phyloP scores from a whole-genome alignment of 2,888 invertebrate genomes.

The Charanyca ferruginea region DNA sequence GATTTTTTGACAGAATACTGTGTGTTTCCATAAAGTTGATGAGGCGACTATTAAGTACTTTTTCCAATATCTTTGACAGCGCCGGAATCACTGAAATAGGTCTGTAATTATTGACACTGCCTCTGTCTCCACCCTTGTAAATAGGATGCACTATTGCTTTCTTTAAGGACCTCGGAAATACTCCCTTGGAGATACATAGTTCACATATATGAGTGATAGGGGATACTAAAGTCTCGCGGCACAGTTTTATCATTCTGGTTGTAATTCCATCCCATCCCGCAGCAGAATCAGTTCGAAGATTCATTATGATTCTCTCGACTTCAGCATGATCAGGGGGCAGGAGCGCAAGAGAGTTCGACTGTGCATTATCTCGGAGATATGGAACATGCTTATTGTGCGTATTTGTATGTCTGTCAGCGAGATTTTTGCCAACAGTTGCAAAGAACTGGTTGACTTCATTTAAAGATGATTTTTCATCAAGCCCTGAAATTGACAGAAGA shows the following conservation, averaged over 20 bases:
- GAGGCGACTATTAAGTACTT: no score
- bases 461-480: not conserved
- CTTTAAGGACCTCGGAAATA: slow-evolving; percentile 3
- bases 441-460: not conserved
- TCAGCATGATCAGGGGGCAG: not conserved
- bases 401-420: not conserved
- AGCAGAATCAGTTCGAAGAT: slow-evolving; percentile 1
- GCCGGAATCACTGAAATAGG: no score
- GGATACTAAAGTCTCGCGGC: not conserved
- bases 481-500: not conserved
- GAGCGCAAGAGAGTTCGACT: not conserved
- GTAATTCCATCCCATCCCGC: slow-evolving; percentile 13
- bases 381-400: not conserved
- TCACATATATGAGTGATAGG: slow-evolving; percentile 9
- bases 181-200: not conserved
- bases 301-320: slow-evolving; percentile 1
- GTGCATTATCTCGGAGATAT: not conserved
- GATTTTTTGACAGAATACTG: no score
- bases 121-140: no score
- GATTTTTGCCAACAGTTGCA: slow-evolving; percentile 1
- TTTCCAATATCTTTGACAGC: no score
- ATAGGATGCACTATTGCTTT: slow-evolving; percentile 12
- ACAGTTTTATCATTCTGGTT: not conserved
- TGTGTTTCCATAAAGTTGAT: no score
- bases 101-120: no score